A percentile compares a stretch with the other conserved stretches of the same genome.
phyloP scores from a whole-genome alignment of 2,113 vertebrate genomes.

The Semicossyphus pulcher region DNA sequence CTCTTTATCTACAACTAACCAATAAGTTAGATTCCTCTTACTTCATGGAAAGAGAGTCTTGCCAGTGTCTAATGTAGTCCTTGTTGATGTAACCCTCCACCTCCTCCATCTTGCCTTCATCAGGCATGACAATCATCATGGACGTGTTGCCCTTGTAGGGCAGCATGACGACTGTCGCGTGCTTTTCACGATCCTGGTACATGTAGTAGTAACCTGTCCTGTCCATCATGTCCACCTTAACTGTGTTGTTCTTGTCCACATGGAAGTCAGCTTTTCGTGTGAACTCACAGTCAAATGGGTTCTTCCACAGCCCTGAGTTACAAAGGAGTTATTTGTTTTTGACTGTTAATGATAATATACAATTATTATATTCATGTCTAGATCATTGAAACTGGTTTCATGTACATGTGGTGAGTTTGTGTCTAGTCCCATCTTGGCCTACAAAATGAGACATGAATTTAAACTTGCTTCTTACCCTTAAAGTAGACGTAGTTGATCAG shows the following conservation, averaged over 20 bases:
- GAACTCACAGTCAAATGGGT: constrained; percentile 68
- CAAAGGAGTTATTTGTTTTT: too few relatives aligned
- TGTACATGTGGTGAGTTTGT: too few relatives aligned
- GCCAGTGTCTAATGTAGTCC: constrained; percentile 70
- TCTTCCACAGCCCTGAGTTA: constrained; percentile 88
- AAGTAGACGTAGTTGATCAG: constrained; percentile 85
- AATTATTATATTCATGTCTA: too few relatives aligned
- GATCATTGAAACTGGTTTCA: too few relatives aligned
- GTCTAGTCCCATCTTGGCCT: too few relatives aligned
- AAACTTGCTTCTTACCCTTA: constrained; percentile 77
- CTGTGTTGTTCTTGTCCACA: constrained; percentile 70
- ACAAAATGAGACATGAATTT: too few relatives aligned
- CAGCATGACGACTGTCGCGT: constrained; percentile 70
- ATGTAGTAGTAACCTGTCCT: constrained; percentile 21
- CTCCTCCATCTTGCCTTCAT: constrained; percentile 83
- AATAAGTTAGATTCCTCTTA: constrained; percentile 41
- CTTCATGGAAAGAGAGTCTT: constrained; percentile 70
- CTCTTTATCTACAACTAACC: too few relatives aligned
- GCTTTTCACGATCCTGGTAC: constrained; percentile 62
- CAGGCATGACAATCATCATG: constrained; percentile 89
- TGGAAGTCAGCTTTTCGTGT: constrained; percentile 80
- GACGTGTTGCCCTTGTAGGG: constrained; percentile 89
- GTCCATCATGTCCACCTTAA: constrained; percentile 89
- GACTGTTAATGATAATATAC: too few relatives aligned
- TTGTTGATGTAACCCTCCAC: constrained; percentile 82